A percentile compares a stretch with the other conserved stretches of the same genome.
These are phyloP conservation scores for Alligator sinensis DNA, from an alignment of 2,113 vertebrate species.

Conservation along the genomic window DNA sequence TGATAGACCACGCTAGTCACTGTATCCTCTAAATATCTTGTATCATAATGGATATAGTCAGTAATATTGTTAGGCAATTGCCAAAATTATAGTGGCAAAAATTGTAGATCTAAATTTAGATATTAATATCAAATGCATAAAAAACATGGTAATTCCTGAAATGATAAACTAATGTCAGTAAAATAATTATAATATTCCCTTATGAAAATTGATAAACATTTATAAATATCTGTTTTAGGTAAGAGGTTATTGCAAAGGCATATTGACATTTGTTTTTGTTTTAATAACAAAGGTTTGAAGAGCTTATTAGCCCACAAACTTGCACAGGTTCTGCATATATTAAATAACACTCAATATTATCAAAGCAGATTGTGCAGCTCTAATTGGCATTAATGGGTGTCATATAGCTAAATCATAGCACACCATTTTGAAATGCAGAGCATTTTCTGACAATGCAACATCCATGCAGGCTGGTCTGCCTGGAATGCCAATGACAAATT, in stretches of 20 bases:
- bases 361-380: not conserved
- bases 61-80: not conserved
- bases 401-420: not conserved
- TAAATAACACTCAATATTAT: not conserved
- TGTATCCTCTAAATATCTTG: not conserved
- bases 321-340: not conserved
- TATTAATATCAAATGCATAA: not conserved
- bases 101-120: not conserved
- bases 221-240: not conserved
- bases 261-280: not conserved
- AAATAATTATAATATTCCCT: not conserved
- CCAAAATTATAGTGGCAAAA: not conserved
- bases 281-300: not conserved
- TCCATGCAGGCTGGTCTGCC: not conserved
- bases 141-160: not conserved
- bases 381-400: not conserved
- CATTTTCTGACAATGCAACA: not conserved
- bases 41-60: not conserved
- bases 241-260: not conserved
- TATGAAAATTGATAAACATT: not conserved
- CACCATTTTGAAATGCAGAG: not conserved
- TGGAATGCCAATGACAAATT: not conserved
- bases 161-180: fast-evolving
- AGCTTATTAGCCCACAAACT: fast-evolving
- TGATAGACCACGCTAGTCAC: not conserved